Evolutionary conservation across 2,113 vertebrate species (phyloP).

Genomic region (Pholis gunnellus): DNA sequence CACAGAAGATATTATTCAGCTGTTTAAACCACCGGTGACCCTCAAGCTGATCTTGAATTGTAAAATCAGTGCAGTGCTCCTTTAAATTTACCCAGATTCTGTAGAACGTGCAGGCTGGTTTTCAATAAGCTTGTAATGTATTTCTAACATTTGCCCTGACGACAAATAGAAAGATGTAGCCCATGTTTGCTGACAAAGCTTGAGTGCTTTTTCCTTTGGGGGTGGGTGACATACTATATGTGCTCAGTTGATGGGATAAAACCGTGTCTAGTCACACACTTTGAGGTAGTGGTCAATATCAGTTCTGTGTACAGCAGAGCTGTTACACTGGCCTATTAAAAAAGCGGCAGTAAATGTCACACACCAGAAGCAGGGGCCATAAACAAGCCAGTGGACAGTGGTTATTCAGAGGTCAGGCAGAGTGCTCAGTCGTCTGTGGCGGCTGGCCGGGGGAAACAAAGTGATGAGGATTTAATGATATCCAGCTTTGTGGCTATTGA

Average conservation of each 20-base stretch:
- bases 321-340: constrained; percentile 73
- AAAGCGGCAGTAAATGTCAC: constrained; percentile 74
- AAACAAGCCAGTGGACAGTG: constrained; percentile 78
- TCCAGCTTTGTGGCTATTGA: constrained; percentile 85
- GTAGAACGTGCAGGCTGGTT: background rate
- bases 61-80: background rate
- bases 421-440: constrained; percentile 74
- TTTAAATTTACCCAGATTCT: constrained; percentile 1
- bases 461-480: constrained; percentile 88
- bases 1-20: background rate
- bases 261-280: constrained; percentile 50
- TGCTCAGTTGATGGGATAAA: constrained; percentile 63
- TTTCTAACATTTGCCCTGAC: constrained; percentile 26
- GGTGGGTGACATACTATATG: constrained; percentile 38
- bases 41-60: background rate
- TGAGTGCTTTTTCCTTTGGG: constrained; percentile 40
- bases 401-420: constrained; percentile 81
- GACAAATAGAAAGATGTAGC: constrained; percentile 11
- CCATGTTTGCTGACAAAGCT: constrained; percentile 51
- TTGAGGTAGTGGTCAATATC: constrained; percentile 67
- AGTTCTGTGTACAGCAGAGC: constrained; percentile 61
- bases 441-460: constrained; percentile 77
- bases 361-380: constrained; percentile 59
- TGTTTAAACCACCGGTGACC: background rate
- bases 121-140: background rate